These are phyloP conservation scores for Clarias macrocephalus DNA, from an alignment of 2,113 vertebrate genomes.

Conservation along the genomic window DNA sequence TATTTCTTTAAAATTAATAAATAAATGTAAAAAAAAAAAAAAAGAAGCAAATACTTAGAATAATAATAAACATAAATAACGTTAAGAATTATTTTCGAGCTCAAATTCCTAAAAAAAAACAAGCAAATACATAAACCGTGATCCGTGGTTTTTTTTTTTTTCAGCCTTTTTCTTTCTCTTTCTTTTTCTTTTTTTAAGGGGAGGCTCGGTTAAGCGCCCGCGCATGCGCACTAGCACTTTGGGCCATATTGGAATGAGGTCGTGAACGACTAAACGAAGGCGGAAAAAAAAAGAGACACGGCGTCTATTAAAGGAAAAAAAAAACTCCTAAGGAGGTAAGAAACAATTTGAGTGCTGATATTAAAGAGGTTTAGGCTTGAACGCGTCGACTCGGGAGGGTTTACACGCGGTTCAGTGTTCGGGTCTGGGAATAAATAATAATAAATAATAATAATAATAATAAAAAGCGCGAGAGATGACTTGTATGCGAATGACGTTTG, in stretches of 20 bases:
- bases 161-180: no score
- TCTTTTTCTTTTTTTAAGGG: no score
- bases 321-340: conserved; percentile 88
- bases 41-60: neutral
- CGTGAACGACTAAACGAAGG: conserved; percentile 77
- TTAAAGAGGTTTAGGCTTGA: conserved; percentile 62
- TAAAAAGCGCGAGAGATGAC: conserved; percentile 57
- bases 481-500: conserved; percentile 73
- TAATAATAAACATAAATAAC: no score
- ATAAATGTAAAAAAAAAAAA: neutral
- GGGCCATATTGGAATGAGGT: conserved; percentile 96
- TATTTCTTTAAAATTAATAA: neutral
- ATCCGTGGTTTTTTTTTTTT: conserved; percentile 15
- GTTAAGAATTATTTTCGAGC: no score
- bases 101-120: no score
- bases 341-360: conserved; percentile 66
- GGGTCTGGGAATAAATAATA: conserved; percentile 68
- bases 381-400: conserved; percentile 33
- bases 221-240: conserved; percentile 80
- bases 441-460: conserved; percentile 47
- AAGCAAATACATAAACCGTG: no score
- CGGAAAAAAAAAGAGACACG: conserved; percentile 70
- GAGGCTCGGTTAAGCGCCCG: conserved; percentile 67
- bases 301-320: conserved; percentile 80
- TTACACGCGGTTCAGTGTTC: conserved; percentile 62